Percentiles rank a stretch among this genome's conserved stretches.
These are phyloP conservation scores for Argya squamiceps DNA, from an alignment of 2,797 vertebrate species.

Conservation along the genomic window DNA sequence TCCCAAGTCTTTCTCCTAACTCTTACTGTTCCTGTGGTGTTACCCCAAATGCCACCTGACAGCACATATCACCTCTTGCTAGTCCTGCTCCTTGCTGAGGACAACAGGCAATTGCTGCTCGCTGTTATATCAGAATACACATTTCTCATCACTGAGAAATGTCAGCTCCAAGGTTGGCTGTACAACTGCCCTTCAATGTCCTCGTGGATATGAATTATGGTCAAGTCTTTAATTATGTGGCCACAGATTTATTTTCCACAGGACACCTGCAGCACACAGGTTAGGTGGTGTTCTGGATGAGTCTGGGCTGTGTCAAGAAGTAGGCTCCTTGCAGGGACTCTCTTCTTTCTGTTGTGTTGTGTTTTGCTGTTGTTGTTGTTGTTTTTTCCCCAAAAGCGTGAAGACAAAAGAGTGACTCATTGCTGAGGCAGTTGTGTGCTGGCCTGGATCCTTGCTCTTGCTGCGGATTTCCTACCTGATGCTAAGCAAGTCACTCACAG, in stretches of 20 bases:
- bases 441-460: constrained; percentile 8
- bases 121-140: background rate
- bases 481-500: constrained; percentile 10
- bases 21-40: background rate
- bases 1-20: background rate
- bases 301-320: background rate
- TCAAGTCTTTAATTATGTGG: constrained; percentile 41
- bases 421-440: background rate
- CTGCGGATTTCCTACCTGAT: constrained; percentile 18
- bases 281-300: background rate
- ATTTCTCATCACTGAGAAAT: background rate
- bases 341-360: background rate
- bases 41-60: accelerated
- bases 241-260: constrained; percentile 22
- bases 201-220: background rate
- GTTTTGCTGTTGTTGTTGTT: background rate
- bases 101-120: background rate
- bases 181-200: constrained; percentile 22
- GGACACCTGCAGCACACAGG: background rate
- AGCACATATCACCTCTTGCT: accelerated
- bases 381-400: background rate
- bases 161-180: background rate
- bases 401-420: constrained; percentile 36
- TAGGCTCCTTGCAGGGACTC: background rate
- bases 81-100: background rate